Conservation (phyloP, 1,140 invertebrate genomes). For the Drosophila albomicans region DNA sequence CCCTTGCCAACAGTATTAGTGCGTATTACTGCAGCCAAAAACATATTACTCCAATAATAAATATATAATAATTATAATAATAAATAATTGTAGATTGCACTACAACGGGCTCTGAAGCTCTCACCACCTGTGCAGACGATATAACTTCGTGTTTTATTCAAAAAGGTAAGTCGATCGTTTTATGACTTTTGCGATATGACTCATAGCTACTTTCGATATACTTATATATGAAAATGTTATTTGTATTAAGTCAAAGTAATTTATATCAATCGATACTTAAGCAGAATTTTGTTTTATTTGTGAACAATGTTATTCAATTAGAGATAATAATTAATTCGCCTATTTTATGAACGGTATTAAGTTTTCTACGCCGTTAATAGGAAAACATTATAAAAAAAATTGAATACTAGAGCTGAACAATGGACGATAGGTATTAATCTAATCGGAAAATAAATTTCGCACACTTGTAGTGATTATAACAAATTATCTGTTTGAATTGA, state of each 20-base stretch:
- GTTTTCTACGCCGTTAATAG: neutral
- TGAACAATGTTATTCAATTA: conserved; percentile 5
- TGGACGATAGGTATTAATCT: conserved; percentile 5
- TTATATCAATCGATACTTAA: neutral
- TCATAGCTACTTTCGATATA: conserved; percentile 16
- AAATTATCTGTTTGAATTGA: neutral
- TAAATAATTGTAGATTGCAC: conserved; percentile 20
- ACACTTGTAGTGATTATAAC: neutral
- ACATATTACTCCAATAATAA: too few relatives aligned
- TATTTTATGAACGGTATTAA: neutral
- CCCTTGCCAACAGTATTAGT: conserved; percentile 7
- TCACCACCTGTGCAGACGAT: neutral
- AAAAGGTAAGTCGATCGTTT: conserved; percentile 21
- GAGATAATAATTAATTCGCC: conserved; percentile 12
- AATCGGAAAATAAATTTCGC: neutral
- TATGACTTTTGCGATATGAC: conserved; percentile 1
- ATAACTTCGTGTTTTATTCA: conserved; percentile 6
- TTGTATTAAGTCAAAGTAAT: neutral
- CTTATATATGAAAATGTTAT: neutral
- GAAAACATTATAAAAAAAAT: neutral
- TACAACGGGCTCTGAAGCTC: neutral
- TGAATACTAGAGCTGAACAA: neutral
- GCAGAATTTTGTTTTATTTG: neutral
- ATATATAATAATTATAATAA: too few relatives aligned
- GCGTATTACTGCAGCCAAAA: neutral